phyloP scores from a whole-genome alignment of 2,113 vertebrate genomes.

The Glaucomys volans region DNA sequence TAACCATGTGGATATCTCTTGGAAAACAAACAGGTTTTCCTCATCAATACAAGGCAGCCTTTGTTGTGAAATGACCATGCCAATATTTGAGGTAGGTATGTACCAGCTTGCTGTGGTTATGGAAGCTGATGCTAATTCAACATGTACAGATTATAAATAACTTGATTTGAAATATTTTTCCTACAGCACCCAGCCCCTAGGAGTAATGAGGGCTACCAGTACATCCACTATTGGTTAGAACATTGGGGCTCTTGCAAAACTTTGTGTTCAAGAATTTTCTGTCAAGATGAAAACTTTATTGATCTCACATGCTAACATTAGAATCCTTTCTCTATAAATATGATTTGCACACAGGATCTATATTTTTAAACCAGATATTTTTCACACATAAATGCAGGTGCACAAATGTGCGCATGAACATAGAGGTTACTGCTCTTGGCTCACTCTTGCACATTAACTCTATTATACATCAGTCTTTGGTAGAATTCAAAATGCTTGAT shows the following conservation, averaged over 20 bases:
- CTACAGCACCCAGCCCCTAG: not conserved
- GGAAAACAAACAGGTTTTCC: constrained; percentile 5
- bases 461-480: constrained; percentile 32
- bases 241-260: constrained; percentile 31
- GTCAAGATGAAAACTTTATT: constrained; percentile 72
- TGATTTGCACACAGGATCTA: not conserved
- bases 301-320: not conserved
- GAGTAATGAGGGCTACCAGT: constrained; percentile 52
- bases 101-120: constrained; percentile 8
- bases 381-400: not conserved
- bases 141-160: constrained; percentile 45
- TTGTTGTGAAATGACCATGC: not conserved
- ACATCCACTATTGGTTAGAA: constrained; percentile 38
- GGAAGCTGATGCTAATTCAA: constrained; percentile 50
- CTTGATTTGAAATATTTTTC: constrained; percentile 33
- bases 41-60: constrained; percentile 12
- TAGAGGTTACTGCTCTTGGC: not conserved
- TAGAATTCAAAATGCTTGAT: constrained; percentile 40
- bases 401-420: not conserved
- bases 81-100: constrained; percentile 36
- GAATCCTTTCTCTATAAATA: constrained; percentile 21
- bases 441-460: constrained; percentile 19
- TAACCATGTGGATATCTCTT: not conserved
- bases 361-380: not conserved
- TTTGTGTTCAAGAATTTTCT: constrained; percentile 54